These are phyloP conservation scores for Bos javanicus DNA, from an alignment of 2,113 vertebrate genomes.

Conservation along the genomic window DNA sequence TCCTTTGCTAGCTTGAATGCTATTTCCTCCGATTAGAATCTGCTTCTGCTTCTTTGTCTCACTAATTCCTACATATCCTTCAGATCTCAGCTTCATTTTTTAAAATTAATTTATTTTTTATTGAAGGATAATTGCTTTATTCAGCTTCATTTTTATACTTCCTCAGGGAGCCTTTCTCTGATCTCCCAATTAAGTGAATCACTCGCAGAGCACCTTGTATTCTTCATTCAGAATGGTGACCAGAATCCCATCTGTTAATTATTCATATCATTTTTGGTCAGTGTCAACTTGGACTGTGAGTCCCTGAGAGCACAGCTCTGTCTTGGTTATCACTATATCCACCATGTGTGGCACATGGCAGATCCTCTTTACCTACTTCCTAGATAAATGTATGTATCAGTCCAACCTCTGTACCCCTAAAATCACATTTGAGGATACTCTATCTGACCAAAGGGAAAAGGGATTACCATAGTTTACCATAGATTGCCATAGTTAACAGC, in stretches of 20 bases:
- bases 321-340: neutral
- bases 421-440: neutral
- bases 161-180: neutral
- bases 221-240: neutral
- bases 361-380: neutral
- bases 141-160: neutral
- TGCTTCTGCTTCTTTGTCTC: neutral
- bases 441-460: neutral
- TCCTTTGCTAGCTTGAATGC: neutral
- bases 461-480: neutral
- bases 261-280: neutral
- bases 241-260: neutral
- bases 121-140: neutral
- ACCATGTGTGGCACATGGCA: neutral
- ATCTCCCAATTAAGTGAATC: neutral
- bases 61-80: neutral
- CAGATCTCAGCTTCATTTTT: neutral
- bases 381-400: neutral
- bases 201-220: neutral
- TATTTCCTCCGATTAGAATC: neutral
- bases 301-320: neutral
- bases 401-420: neutral
- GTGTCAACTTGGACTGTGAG: neutral
- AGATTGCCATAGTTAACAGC: neutral
- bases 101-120: neutral